A percentile compares a stretch with the other conserved stretches of the same genome.
Conservation (phyloP, 1,140 invertebrate species). For the Bradysia coprophila region DNA sequence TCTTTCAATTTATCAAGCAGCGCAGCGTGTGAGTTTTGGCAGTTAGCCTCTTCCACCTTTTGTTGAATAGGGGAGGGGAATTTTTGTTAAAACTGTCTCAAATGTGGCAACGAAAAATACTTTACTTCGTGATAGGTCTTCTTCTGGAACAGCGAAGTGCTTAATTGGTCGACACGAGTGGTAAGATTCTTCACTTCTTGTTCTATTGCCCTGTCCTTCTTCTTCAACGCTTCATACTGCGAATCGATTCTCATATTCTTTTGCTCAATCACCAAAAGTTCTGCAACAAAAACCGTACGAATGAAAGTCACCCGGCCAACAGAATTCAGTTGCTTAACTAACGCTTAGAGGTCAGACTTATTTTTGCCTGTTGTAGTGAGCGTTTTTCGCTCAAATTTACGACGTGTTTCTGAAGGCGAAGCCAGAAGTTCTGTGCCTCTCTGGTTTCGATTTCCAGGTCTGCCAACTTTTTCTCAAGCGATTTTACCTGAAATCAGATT, state of each 20-base stretch:
- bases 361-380: constrained; percentile 37
- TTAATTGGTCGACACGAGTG: constrained; percentile 35
- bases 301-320: too few relatives aligned
- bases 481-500: constrained; percentile 21
- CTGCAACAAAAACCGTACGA: constrained; percentile 18
- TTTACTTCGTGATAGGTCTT: constrained; percentile 33
- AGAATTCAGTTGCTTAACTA: too few relatives aligned
- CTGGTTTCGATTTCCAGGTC: constrained; percentile 34
- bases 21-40: constrained; percentile 32
- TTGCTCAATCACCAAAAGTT: constrained; percentile 53
- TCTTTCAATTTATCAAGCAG: constrained; percentile 33
- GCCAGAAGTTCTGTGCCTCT: constrained; percentile 47
- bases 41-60: constrained; percentile 40
- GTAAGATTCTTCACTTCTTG: constrained; percentile 36
- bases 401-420: constrained; percentile 48
- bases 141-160: constrained; percentile 35
- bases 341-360: too few relatives aligned
- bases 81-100: too few relatives aligned
- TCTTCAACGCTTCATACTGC: constrained; percentile 34
- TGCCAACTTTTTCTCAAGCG: constrained; percentile 40
- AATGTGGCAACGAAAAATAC: too few relatives aligned
- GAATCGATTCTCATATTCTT: constrained; percentile 47
- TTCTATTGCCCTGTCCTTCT: constrained; percentile 32
- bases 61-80: too few relatives aligned
- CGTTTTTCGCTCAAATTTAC: constrained; percentile 43